phyloP scores from a whole-genome alignment of 2,797 vertebrate genomes.

The Oreochromis grahami region DNA sequence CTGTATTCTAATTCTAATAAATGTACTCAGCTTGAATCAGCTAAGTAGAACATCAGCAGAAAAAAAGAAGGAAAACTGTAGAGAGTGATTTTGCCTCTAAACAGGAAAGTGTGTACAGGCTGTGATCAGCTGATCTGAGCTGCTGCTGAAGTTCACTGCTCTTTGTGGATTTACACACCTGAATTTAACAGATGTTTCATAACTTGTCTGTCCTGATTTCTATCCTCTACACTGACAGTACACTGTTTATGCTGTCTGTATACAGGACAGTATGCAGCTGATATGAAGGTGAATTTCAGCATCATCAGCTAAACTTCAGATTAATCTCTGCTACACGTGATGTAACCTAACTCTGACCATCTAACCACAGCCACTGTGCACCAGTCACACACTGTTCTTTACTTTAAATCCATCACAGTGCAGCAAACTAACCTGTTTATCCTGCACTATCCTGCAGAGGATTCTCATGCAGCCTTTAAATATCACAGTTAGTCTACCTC shows the following conservation, averaged over 20 bases:
- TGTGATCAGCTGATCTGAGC: no score
- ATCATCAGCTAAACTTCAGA: neutral
- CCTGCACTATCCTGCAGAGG: neutral
- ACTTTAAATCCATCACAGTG: neutral
- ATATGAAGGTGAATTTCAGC: neutral
- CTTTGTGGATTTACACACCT: no score
- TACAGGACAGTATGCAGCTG: neutral
- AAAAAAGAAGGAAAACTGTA: no score
- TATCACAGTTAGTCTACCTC: accelerated
- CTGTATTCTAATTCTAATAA: no score
- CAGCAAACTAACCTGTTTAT: neutral
- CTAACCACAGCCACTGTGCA: neutral
- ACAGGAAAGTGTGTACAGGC: no score
- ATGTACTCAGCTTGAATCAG: no score
- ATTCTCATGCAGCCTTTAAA: neutral
- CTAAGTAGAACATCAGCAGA: no score
- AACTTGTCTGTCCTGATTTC: neutral
- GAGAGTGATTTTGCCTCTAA: no score
- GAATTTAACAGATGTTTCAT: no score
- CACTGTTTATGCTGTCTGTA: neutral
- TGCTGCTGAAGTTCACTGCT: no score
- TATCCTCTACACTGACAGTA: neutral
- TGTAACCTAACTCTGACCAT: neutral
- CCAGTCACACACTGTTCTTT: neutral
- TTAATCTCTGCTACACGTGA: neutral